These are phyloP conservation scores for Marronus borbonicus DNA, from an alignment of 2,888 invertebrate genomes.

Conservation along the genomic window DNA sequence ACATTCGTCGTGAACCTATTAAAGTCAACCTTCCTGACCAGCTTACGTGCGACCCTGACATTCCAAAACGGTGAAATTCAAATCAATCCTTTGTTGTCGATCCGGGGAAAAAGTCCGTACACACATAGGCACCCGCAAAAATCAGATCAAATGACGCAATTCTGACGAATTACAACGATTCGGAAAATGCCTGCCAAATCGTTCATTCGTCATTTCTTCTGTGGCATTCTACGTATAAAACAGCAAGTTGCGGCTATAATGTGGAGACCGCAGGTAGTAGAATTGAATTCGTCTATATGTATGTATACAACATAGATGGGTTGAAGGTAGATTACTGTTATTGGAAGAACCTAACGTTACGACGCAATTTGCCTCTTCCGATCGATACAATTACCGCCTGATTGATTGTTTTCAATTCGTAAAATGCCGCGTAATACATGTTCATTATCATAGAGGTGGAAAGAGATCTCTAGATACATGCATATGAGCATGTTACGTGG, in stretches of 20 bases:
- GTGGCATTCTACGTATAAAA: background rate
- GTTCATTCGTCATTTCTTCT: background rate
- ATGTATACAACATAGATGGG: background rate
- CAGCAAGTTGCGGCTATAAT: background rate
- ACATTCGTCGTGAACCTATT: background rate
- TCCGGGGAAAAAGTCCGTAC: background rate
- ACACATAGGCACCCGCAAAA: background rate
- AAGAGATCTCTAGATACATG: background rate
- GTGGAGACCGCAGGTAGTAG: background rate
- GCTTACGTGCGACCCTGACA: slow-evolving; percentile 13
- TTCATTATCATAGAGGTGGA: slow-evolving; percentile 13
- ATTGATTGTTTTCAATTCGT: slow-evolving; percentile 43
- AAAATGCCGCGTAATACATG: slow-evolving; percentile 19
- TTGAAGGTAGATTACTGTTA: slow-evolving; percentile 24
- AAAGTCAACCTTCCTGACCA: background rate
- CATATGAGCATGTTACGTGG: too few relatives aligned
- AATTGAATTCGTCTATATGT: slow-evolving; percentile 1
- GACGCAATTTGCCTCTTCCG: slow-evolving; percentile 22
- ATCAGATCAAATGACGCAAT: slow-evolving; percentile 3
- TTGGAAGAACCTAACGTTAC: slow-evolving; percentile 9
- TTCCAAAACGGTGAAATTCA: slow-evolving; percentile 1
- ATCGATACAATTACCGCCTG: slow-evolving; percentile 42
- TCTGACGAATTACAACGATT: background rate
- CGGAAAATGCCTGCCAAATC: background rate
- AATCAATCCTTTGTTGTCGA: slow-evolving; percentile 9